Conservation (phyloP, 1,140 invertebrate species). For the Daktulosphaira vitifoliae region DNA sequence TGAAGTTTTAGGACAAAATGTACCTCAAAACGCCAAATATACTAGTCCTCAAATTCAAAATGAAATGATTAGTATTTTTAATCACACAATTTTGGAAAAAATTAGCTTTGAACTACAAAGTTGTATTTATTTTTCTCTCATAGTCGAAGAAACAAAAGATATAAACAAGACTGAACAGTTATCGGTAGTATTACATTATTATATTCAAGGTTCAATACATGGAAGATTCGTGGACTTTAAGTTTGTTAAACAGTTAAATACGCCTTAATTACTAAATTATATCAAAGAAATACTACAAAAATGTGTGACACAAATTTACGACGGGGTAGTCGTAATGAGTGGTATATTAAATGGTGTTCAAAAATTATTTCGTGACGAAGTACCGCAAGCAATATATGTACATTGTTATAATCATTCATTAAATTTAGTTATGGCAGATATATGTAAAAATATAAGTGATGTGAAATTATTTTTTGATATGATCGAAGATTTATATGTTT, state of each 20-base stretch:
- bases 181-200: too few relatives aligned
- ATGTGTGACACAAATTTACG: background rate
- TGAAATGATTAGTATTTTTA: conserved; percentile 24
- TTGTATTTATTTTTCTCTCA: conserved; percentile 25
- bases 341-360: conserved; percentile 13
- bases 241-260: too few relatives aligned
- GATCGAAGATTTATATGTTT: too few relatives aligned
- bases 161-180: conserved; percentile 3
- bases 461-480: too few relatives aligned
- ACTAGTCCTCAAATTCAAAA: conserved; percentile 21
- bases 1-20: too few relatives aligned
- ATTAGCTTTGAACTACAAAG: conserved; percentile 23
- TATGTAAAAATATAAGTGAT: too few relatives aligned
- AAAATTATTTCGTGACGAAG: conserved; percentile 16
- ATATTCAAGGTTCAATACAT: too few relatives aligned
- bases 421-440: too few relatives aligned
- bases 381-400: conserved; percentile 20
- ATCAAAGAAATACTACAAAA: conserved; percentile 17
- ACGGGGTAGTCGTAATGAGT: too few relatives aligned
- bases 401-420: too few relatives aligned
- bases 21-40: conserved; percentile 11
- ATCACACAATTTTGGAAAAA: conserved; percentile 1
- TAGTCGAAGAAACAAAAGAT: conserved; percentile 25
- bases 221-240: too few relatives aligned
- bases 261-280: conserved; percentile 5